phyloP scores from a whole-genome alignment of 2,797 vertebrate species.

The Orientallactaga sibirica region DNA sequence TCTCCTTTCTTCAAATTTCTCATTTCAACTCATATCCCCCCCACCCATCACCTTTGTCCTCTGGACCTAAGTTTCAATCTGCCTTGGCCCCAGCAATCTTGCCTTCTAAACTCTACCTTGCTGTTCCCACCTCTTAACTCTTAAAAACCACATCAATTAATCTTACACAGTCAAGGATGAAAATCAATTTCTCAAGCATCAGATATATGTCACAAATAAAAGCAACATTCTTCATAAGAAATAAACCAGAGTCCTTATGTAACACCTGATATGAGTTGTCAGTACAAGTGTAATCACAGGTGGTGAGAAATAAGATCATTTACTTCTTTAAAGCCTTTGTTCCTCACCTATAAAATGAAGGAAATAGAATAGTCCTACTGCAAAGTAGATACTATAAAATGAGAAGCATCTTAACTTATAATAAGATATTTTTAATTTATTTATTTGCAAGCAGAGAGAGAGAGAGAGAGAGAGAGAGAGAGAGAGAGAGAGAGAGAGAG shows the following conservation, averaged over 20 bases:
- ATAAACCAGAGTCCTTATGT: slow-evolving; percentile 36
- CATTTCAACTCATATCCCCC: neutral
- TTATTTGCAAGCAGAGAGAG: too few relatives aligned
- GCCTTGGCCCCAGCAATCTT: neutral
- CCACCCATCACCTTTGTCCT: neutral
- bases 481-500: too few relatives aligned
- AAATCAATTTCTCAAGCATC: neutral
- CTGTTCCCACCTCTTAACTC: neutral
- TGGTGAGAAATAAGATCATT: neutral
- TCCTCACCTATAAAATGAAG: neutral
- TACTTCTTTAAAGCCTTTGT: neutral
- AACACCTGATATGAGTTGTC: slow-evolving; percentile 41
- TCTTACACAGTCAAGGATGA: neutral
- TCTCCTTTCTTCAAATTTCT: neutral
- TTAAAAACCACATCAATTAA: neutral
- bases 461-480: too few relatives aligned
- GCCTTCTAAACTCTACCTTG: neutral
- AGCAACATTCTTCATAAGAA: slow-evolving; percentile 24
- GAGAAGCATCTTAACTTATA: slow-evolving; percentile 12
- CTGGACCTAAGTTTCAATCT: neutral
- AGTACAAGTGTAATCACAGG: slow-evolving; percentile 6
- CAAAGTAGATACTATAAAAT: neutral
- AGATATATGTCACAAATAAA: slow-evolving; percentile 46
- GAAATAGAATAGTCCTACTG: neutral
- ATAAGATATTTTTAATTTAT: slow-evolving; percentile 8